A percentile compares a stretch with the other conserved stretches of the same genome.
These are phyloP conservation scores for Echeneis naucrates DNA, from an alignment of 2,797 vertebrate genomes.

Conservation along the genomic window DNA sequence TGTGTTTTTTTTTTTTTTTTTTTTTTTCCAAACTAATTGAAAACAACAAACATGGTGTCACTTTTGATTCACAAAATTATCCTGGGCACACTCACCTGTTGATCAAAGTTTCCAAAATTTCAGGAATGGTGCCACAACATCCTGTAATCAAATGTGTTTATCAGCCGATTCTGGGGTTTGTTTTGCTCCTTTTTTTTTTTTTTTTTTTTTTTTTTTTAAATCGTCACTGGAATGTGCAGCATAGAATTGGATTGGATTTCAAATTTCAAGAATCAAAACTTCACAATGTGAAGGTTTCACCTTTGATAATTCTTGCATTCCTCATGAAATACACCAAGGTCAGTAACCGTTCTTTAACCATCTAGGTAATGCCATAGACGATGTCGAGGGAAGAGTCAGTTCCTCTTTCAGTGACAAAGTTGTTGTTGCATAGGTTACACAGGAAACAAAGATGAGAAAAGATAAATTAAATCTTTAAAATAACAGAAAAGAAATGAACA, in stretches of 20 bases:
- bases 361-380: constrained; percentile 20
- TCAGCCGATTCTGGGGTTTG: constrained; percentile 10
- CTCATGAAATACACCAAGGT: not conserved
- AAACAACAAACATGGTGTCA: not conserved
- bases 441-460: constrained; percentile 17
- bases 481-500: constrained; percentile 37
- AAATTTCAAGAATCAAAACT: not conserved
- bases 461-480: not conserved
- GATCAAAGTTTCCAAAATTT: constrained; percentile 1
- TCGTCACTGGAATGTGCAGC: constrained; percentile 3
- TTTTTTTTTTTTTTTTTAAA: too few relatives aligned
- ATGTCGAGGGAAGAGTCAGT: not conserved
- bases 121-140: constrained; percentile 14
- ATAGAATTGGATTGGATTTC: constrained; percentile 15
- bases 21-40: not conserved
- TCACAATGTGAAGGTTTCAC: not conserved
- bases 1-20: too few relatives aligned
- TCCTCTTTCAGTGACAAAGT: constrained; percentile 5
- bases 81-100: constrained; percentile 20
- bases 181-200: too few relatives aligned
- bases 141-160: constrained; percentile 10
- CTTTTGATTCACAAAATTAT: not conserved
- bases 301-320: not conserved
- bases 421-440: constrained; percentile 11
- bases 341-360: not conserved